Evolutionary conservation across 2,888 invertebrate species (phyloP), one percentile per base, ranked within the genome.

Genomic region (Drosophila putrida): DNA sequence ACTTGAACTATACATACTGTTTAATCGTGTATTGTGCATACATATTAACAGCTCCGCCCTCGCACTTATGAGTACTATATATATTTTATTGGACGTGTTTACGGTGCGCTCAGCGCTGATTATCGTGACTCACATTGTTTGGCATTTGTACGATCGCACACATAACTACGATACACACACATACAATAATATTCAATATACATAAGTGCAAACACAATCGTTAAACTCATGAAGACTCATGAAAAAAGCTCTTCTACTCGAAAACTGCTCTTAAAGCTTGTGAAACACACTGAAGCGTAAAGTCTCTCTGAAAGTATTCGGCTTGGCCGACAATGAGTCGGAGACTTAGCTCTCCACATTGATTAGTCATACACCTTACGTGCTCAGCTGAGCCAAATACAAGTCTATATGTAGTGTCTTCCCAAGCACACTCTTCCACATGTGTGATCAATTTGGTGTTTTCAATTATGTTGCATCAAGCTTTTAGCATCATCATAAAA

Each of bases 121-220:
- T 82, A 79, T 82, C 88, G 90, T 90, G 90, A 90, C 88, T 90
- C 89, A 90, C 76, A 79, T 80, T 73, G 78, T 76, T 82, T 84
- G 84, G 85, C 71, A 90, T 88, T 86, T 90, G 74, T 77, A 63
- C 73, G 80, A 81, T 79, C 81, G 60, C 65, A 78, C 67, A 62
- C 59, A 64, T 66, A 69, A 73, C 82, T 76, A 72, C 80, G 68
- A 72, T 58, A 54, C 9, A 11, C 11, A 51, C 28, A 46, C 11
- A 39, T 13, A 55, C 20, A 54, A 63, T 68, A 62, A 67, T 66
- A 70, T 70, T 62, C 67, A 78, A 79, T 79, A 77, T 73, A 79
- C 76, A 75, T 73, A 75, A 72, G 71, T 81, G 75, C 78, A 81
- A 76, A 84, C 71, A 82, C 67, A 63, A 49, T 61, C 59, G 54